Evolutionary conservation across 2,888 invertebrate species (phyloP).

Genomic region (Andrena fulva): DNA sequence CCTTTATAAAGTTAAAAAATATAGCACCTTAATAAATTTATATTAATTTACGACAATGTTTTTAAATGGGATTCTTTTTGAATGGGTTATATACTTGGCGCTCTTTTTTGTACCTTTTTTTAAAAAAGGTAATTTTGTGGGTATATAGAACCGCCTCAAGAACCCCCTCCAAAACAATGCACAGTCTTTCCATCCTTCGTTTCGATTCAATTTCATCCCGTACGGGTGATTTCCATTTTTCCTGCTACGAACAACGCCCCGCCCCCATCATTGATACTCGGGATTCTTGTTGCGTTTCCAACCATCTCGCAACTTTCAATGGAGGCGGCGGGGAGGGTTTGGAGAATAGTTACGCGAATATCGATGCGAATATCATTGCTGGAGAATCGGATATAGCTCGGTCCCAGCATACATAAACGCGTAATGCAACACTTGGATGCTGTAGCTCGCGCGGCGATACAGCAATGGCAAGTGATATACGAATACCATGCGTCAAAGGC

Average conservation of each 20-base stretch:
- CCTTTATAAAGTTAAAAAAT: no score
- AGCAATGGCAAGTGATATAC: conserved; percentile 44
- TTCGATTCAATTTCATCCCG: not conserved
- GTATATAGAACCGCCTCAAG: no score
- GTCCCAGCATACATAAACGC: conserved; percentile 8
- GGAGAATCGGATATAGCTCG: conserved; percentile 15
- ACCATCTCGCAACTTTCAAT: conserved; percentile 32
- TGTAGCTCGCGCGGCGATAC: conserved; percentile 20
- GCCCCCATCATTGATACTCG: conserved; percentile 5
- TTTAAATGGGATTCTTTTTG: no score
- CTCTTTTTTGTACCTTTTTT: no score
- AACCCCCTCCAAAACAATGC: no score
- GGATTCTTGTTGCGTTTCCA: conserved; percentile 30
- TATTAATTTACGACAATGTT: no score
- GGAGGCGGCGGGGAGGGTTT: not conserved
- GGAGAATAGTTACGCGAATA: conserved; percentile 36
- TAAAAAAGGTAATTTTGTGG: no score
- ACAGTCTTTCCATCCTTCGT: not conserved
- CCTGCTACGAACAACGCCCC: conserved; percentile 10
- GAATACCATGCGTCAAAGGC: conserved; percentile 44
- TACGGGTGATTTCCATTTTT: conserved; percentile 3
- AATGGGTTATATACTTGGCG: no score
- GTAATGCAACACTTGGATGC: conserved; percentile 42
- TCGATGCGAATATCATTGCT: conserved; percentile 49
- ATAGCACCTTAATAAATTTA: no score